Base-by-base conservation (phyloP, 2,797 vertebrate genomes). In the Gouania willdenowi region DNA sequence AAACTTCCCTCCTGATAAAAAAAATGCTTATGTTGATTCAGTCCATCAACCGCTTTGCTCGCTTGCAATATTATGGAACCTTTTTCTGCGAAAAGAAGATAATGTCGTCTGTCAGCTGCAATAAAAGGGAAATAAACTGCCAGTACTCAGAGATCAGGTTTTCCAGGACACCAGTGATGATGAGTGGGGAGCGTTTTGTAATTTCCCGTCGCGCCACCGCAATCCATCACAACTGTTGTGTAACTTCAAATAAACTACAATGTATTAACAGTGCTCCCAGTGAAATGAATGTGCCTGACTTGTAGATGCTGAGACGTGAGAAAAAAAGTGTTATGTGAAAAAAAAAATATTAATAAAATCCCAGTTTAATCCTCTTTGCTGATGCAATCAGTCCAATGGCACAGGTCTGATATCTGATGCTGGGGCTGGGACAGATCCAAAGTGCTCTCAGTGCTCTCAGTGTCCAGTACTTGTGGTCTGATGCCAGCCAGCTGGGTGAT, bases 331-430 rank as follows among this genome's bases (percentile, higher is more conserved):
- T 74, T 63, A 53, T 49, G 60, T 61, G 61, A 78, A 52, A n/a
- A n/a, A n/a, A n/a, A n/a, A n/a, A n/a, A n/a, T n/a, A n/a, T n/a
- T n/a, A n/a, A n/a, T n/a, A n/a, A n/a, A 81, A 73, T 64, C 63
- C 41, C 37, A 39, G 49, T 56, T 62, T 75, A 82, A 81, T 79
- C 79, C 76, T 59, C 46, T 26, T 33, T 44, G 7, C 50, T 49
- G 69, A 75, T 67, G 67, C 53, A 75, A 81, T 79, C 79, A 65
- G 53, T 38, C 19, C 37, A 75, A 61, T 60, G 57, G 66, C 71
- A 68, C 66, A 54, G 49, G 56, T 77, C 44, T 52, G 46, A 72
- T 64, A 72, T 74, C 63, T 59, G 63, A 75, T 66, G 63, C 58
- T 53, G 61, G 42, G 60, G 25, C 42, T 65, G 66, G 66, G 55